Base-by-base conservation (phyloP, 2,797 vertebrate genomes). In the Chiloscyllium punctatum region DNA sequence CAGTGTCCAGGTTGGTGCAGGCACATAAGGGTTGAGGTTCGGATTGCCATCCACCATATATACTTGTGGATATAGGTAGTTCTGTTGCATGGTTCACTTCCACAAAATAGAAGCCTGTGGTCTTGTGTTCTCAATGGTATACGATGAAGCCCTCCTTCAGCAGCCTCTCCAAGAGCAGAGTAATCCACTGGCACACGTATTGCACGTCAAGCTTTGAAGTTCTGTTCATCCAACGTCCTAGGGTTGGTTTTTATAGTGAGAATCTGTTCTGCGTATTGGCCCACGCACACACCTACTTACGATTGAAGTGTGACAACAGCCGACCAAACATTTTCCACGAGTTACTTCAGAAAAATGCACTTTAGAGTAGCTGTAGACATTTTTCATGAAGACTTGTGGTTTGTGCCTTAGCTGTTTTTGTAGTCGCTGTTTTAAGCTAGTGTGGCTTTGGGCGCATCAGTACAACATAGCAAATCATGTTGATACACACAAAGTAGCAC, bases 11-110 rank as follows among this genome's bases (percentile, higher is more conserved):
- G 71, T 48, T 0, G 94, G 94, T 33, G 71, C 25, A 4, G 71
- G 68, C 48, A 95, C 42, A n/a, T 74, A 77, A 7, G 94, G 69
- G 53, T 72, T 95, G 94, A 77, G 13, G 27, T 95, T 95, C 1
- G 71, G 94, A 77, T 16, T n/a, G 5, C 94, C 94, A 95, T 95
- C 94, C 71, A 95, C 71, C 94, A 77, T 95, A 25, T 53, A 95
- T 13, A 95, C 68, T 77, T 95, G 94, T 3, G 94, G 94, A 72
- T 95, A 95, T 74, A 72, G 21, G 15, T 95, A 95, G 30, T 37
- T 57, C 42, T 77, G 94, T 77, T 95, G 94, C 94, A 95, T 95
- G 42, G 42, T 95, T 48, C 88, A 18, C 30, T n/a, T n/a, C 16
- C 87, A 18, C 69, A 95, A 72, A 25, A 74, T 48, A 33, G 13